A percentile compares a stretch with the other conserved stretches of the same genome.
Conservation (phyloP, 2,888 invertebrate genomes). For the Pomacea canaliculata region DNA sequence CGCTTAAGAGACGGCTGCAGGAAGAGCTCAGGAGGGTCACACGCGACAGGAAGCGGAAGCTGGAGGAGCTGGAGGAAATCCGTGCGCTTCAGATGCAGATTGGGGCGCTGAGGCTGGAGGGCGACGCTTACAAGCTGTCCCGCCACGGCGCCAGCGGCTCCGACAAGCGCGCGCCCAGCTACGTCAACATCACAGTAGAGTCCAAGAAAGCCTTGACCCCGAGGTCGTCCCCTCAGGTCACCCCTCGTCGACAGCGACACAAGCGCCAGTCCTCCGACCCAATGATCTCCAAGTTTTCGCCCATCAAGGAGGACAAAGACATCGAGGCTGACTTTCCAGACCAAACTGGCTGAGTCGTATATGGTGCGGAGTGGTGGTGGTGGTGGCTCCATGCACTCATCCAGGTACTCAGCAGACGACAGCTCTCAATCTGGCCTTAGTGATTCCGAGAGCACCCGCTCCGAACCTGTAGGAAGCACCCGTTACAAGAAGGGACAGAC, state of each 20-base stretch:
- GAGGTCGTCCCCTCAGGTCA: conserved; percentile 64
- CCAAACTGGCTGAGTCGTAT: conserved; percentile 33
- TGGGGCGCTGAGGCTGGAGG: conserved; percentile 55
- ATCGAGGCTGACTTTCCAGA: conserved; percentile 69
- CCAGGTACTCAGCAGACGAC: conserved; percentile 53
- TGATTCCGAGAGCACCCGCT: conserved; percentile 62
- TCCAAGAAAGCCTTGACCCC: conserved; percentile 42
- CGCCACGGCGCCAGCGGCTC: conserved; percentile 27
- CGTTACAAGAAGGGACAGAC: conserved; percentile 49
- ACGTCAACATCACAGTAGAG: conserved; percentile 24
- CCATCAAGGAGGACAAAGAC: conserved; percentile 72
- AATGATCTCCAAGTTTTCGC: conserved; percentile 73
- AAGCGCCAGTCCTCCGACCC: conserved; percentile 74
- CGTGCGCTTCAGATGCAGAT: conserved; percentile 64
- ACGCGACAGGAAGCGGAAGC: conserved; percentile 64
- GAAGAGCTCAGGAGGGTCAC: conserved; percentile 72
- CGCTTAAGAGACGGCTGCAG: conserved; percentile 68
- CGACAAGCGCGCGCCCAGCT: conserved; percentile 30
- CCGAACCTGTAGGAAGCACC: conserved; percentile 48
- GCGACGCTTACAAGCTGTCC: conserved; percentile 38
- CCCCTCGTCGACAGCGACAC: conserved; percentile 68
- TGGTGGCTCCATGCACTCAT: background rate
- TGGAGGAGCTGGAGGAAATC: conserved; percentile 71
- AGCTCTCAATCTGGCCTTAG: conserved; percentile 62
- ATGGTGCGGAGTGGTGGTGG: conserved; percentile 19